Evolutionary conservation across 1,140 invertebrate genomes (phyloP).

Genomic region (Archivesica marissinica): DNA sequence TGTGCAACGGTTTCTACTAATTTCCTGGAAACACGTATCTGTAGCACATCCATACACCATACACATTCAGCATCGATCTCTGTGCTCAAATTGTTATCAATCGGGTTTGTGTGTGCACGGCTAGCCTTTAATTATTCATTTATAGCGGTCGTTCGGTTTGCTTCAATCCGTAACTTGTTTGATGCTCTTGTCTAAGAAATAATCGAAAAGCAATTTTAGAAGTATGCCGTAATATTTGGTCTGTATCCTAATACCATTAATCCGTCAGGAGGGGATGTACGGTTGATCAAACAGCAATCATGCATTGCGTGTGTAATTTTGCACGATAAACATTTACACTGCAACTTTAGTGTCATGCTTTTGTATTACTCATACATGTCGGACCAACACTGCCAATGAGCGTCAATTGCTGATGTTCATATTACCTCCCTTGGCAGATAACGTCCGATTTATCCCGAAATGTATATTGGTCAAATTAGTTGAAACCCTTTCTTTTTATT

Average conservation of each 20-base stretch:
- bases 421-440: too few relatives aligned
- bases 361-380: too few relatives aligned
- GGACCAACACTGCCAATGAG: too few relatives aligned
- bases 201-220: not conserved
- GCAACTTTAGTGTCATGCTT: too few relatives aligned
- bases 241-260: not conserved
- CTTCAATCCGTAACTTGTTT: not conserved
- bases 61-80: not conserved
- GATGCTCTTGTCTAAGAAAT: constrained; percentile 10
- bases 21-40: too few relatives aligned
- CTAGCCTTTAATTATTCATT: constrained; percentile 8
- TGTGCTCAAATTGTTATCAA: not conserved
- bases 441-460: too few relatives aligned
- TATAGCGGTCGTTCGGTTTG: not conserved
- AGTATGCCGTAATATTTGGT: not conserved
- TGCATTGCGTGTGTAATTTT: not conserved
- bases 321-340: not conserved
- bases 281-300: not conserved
- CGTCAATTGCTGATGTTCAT: too few relatives aligned
- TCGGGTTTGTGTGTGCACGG: not conserved
- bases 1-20: too few relatives aligned
- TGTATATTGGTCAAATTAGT: too few relatives aligned
- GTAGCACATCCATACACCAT: too few relatives aligned
- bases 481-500: too few relatives aligned
- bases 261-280: not conserved